A percentile compares a stretch with the other conserved stretches of the same genome.
Evolutionary conservation across 2,888 invertebrate species (phyloP).

Genomic region (Noctua comes): DNA sequence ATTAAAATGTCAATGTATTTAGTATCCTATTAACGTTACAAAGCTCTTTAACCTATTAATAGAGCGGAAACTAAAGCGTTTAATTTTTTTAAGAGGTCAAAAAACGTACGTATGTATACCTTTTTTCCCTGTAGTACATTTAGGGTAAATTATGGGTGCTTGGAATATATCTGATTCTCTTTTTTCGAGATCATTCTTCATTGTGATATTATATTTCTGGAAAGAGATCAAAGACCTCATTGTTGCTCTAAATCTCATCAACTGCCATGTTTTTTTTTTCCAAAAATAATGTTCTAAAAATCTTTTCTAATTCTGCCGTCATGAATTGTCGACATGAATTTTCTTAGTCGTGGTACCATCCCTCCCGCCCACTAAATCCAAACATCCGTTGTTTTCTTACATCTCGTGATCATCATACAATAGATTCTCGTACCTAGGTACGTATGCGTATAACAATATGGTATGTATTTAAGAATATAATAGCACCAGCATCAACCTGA

Average conservation of each 20-base stretch:
- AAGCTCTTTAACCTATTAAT: not conserved
- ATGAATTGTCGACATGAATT: not conserved
- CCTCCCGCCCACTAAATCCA: slow-evolving; percentile 21
- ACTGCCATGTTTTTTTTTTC: not conserved
- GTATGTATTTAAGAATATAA: not conserved
- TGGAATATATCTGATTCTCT: not conserved
- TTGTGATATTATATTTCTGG: not conserved
- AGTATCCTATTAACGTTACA: slow-evolving; percentile 27
- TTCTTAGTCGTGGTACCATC: slow-evolving; percentile 25
- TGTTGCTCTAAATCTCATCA: not conserved
- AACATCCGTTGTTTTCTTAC: slow-evolving; percentile 51
- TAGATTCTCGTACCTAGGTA: slow-evolving; percentile 19
- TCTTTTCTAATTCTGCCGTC: slow-evolving; percentile 1
- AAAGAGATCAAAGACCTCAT: not conserved
- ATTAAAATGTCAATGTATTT: slow-evolving; percentile 33
- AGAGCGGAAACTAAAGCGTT: no score
- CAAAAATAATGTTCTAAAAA: not conserved
- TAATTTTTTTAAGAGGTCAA: no score
- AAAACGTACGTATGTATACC: not conserved
- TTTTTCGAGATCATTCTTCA: not conserved
- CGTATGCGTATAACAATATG: slow-evolving; percentile 9
- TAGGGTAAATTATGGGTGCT: no score
- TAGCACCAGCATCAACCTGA: not conserved
- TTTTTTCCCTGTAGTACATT: not conserved
- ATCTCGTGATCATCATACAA: slow-evolving; percentile 40